Conservation (phyloP, 2,113 vertebrate species). For the Neolamprologus sp. region DNA sequence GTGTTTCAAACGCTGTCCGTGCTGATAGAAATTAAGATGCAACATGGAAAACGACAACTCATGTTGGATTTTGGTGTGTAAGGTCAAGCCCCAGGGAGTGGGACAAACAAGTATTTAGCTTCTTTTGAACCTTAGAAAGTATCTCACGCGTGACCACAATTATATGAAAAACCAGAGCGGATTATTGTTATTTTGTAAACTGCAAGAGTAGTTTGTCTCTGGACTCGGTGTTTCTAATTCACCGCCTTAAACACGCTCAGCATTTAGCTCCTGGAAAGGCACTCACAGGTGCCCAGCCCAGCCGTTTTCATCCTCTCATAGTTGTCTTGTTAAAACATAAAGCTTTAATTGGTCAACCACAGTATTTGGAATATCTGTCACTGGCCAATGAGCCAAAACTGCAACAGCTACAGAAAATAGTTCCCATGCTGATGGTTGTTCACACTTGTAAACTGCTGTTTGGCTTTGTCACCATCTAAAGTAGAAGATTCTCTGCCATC, state of each 20-base stretch:
- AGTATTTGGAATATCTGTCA: constrained; percentile 23
- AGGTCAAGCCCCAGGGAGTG: not conserved
- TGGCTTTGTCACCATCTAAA: not conserved
- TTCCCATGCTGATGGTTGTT: not conserved
- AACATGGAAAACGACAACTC: not conserved
- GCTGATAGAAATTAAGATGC: not conserved
- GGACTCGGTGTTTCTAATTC: not conserved
- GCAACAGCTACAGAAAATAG: not conserved
- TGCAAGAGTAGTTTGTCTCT: not conserved
- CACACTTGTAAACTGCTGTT: not conserved
- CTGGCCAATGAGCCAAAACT: not conserved
- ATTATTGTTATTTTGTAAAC: not conserved
- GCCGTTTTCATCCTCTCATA: constrained; percentile 23
- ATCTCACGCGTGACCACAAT: not conserved
- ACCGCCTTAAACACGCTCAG: not conserved
- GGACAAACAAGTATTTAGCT: not conserved
- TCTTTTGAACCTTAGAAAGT: not conserved
- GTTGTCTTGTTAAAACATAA: not conserved
- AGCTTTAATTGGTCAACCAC: constrained; percentile 54
- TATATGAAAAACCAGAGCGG: not conserved
- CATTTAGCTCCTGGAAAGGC: not conserved
- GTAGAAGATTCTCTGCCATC: not conserved
- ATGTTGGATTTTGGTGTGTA: not conserved
- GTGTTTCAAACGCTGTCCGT: not conserved
- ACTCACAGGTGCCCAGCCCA: not conserved